phyloP scores from a whole-genome alignment of 2,888 invertebrate genomes.

The Macroteleia sp. region DNA sequence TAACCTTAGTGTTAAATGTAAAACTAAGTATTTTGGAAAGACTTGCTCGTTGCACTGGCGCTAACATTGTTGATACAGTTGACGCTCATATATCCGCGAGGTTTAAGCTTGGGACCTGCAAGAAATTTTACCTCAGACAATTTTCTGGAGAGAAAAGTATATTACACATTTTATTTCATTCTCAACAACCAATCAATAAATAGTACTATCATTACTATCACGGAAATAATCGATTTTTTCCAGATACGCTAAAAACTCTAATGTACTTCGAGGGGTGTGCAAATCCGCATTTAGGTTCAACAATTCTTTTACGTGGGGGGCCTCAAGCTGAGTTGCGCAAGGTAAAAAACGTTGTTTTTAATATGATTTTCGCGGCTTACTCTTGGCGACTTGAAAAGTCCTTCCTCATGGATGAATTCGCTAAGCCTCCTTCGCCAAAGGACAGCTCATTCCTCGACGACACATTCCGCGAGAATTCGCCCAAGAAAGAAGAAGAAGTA shows the following conservation, averaged over 20 bases:
- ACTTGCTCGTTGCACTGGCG: constrained; percentile 91
- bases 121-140: constrained; percentile 90
- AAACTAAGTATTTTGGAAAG: constrained; percentile 92
- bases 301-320: constrained; percentile 93
- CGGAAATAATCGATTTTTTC: too few relatives aligned
- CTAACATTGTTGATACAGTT: constrained; percentile 93
- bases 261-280: constrained; percentile 97
- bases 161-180: too few relatives aligned
- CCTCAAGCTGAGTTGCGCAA: constrained; percentile 89
- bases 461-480: constrained; percentile 69
- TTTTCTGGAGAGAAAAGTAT: constrained; percentile 85
- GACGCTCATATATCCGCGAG: constrained; percentile 92
- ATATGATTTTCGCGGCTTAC: constrained; percentile 93
- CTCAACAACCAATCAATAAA: too few relatives aligned
- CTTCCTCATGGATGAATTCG: constrained; percentile 93
- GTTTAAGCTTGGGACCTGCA: constrained; percentile 93
- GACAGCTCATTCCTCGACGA: constrained; percentile 84
- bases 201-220: too few relatives aligned
- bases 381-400: constrained; percentile 97
- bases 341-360: constrained; percentile 92
- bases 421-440: constrained; percentile 87
- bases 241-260: constrained; percentile 91
- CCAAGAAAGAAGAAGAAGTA: constrained; percentile 50
- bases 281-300: constrained; percentile 92
- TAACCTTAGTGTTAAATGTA: constrained; percentile 95